These are phyloP conservation scores for Nomada lathburiana DNA, from an alignment of 2,888 invertebrate genomes.

Conservation along the genomic window DNA sequence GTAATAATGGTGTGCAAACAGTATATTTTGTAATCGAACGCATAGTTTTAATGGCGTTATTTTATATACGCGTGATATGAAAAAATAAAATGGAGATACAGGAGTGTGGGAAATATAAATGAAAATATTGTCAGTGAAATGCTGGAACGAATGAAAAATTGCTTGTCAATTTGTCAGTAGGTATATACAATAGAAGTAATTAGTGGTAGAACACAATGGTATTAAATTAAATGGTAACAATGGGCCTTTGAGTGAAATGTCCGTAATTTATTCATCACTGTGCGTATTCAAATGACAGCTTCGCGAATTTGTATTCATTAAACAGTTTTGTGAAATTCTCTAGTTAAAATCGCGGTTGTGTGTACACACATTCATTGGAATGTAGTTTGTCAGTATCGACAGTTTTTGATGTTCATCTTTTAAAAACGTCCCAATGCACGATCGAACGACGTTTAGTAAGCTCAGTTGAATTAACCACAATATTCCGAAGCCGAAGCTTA, in stretches of 20 bases:
- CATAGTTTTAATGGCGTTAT: neutral
- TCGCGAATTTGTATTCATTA: constrained; percentile 56
- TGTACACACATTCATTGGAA: too few species aligned
- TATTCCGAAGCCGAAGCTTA: neutral
- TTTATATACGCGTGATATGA: neutral
- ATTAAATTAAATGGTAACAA: constrained; percentile 48
- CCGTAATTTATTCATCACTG: constrained; percentile 31
- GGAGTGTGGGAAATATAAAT: neutral
- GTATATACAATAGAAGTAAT: constrained; percentile 37
- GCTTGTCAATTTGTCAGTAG: constrained; percentile 37
- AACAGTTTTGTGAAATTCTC: constrained; percentile 52
- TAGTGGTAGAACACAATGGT: constrained; percentile 38
- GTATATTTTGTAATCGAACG: neutral
- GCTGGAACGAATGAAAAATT: constrained; percentile 39
- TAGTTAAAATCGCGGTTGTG: neutral
- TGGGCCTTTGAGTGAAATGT: constrained; percentile 16
- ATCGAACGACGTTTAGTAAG: neutral
- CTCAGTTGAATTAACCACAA: neutral
- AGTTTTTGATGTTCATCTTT: too few species aligned
- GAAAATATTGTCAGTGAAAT: constrained; percentile 33
- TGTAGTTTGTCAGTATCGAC: too few species aligned
- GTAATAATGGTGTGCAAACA: constrained; percentile 7
- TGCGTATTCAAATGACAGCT: constrained; percentile 50
- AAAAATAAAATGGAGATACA: neutral
- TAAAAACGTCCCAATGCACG: too few species aligned